Percentiles rank a stretch among this genome's conserved stretches.
These are phyloP conservation scores for Drosophila stalkeri DNA, from an alignment of 2,888 invertebrate species.

Conservation along the genomic window DNA sequence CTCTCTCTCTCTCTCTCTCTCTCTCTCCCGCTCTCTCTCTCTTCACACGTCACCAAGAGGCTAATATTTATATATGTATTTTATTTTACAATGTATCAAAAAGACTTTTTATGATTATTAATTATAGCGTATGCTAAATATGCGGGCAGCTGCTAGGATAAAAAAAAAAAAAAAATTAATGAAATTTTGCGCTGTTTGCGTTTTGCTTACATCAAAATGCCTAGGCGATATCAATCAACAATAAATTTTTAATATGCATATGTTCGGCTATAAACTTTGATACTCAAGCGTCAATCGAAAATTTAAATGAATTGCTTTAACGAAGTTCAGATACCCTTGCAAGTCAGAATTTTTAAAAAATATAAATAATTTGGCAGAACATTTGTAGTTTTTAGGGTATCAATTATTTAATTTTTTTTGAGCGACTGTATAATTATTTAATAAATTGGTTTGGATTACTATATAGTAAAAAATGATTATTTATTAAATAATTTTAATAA, in stretches of 20 bases:
- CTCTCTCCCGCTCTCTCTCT: constrained; percentile 12
- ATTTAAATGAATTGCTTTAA: no score
- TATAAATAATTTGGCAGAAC: not conserved
- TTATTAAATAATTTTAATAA: no score
- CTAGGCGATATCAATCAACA: constrained; percentile 72
- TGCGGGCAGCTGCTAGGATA: constrained; percentile 58
- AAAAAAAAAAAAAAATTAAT: constrained; percentile 34
- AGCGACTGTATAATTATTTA: no score
- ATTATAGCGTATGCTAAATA: constrained; percentile 52
- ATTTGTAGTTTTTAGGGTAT: not conserved
- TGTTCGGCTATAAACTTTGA: constrained; percentile 61
- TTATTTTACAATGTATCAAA: constrained; percentile 14
- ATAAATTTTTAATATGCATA: constrained; percentile 31
- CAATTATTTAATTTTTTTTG: not conserved
- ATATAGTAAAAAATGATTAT: no score
- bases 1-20: constrained; percentile 21
- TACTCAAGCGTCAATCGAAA: constrained; percentile 32
- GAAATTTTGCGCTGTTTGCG: constrained; percentile 57
- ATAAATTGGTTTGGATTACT: no score
- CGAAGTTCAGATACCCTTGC: constrained; percentile 23
- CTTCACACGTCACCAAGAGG: constrained; percentile 28
- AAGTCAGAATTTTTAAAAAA: not conserved
- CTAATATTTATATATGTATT: constrained; percentile 5
- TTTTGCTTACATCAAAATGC: constrained; percentile 62
- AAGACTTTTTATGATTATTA: constrained; percentile 56